These are phyloP conservation scores for Pterois miles DNA, from an alignment of 2,797 vertebrate genomes.

Conservation along the genomic window DNA sequence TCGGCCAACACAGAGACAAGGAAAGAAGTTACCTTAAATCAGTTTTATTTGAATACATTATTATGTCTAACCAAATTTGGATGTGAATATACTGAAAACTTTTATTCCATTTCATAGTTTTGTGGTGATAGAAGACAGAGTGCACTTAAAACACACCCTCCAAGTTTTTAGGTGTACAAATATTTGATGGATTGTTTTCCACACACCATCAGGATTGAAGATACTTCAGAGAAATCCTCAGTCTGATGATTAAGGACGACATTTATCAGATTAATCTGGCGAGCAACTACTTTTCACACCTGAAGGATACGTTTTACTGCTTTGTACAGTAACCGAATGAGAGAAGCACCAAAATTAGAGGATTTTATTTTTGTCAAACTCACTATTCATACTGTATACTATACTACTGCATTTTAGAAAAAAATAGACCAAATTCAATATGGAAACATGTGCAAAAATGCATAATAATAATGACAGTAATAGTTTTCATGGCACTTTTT, in stretches of 20 bases:
- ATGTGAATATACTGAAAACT: constrained; percentile 5
- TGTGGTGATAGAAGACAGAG: neutral
- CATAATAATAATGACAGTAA: neutral
- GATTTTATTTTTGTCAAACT: neutral
- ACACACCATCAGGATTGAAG: neutral
- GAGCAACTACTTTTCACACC: neutral
- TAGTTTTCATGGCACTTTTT: constrained; percentile 27
- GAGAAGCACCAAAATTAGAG: neutral
- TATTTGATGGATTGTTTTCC: neutral
- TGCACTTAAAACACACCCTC: neutral
- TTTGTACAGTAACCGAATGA: neutral
- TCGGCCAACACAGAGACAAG: constrained; percentile 3
- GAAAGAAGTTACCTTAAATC: neutral
- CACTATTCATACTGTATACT: neutral
- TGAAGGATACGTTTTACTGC: neutral
- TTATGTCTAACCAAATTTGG: neutral
- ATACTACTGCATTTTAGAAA: neutral
- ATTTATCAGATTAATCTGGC: neutral
- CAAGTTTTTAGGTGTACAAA: neutral
- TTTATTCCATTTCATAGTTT: neutral
- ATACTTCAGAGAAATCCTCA: neutral
- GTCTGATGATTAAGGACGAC: neutral
- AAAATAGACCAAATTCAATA: neutral
- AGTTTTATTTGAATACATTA: neutral
- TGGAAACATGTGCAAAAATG: constrained; percentile 18